Percentiles rank a stretch among this genome's conserved stretches.
Conservation (phyloP, 1,140 invertebrate species). For the Apolygus lucorum region DNA sequence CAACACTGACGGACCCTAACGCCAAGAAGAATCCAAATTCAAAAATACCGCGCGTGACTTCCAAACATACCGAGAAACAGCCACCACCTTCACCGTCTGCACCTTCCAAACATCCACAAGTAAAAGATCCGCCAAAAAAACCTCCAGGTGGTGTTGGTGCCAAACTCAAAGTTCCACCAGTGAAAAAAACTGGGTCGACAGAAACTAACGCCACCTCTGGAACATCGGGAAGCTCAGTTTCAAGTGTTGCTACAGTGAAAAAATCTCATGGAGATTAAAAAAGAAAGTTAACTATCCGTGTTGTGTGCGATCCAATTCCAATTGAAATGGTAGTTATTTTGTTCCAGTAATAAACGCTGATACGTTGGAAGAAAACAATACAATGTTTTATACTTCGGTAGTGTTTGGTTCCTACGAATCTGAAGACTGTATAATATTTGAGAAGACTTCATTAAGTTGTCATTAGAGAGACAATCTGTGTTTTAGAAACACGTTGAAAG, state of each 20-base stretch:
- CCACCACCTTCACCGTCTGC: not conserved
- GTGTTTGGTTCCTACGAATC: too few species aligned
- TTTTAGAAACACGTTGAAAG: too few species aligned
- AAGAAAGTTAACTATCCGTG: too few species aligned
- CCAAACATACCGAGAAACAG: conserved; percentile 27
- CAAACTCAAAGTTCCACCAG: conserved; percentile 10
- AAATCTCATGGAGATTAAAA: too few species aligned
- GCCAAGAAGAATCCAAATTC: conserved; percentile 36
- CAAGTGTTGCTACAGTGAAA: conserved; percentile 15
- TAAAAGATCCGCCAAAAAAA: conserved; percentile 38
- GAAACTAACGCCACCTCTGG: conserved; percentile 23
- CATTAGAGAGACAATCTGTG: too few species aligned
- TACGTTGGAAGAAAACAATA: too few species aligned
- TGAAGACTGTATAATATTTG: too few species aligned
- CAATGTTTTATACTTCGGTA: too few species aligned
- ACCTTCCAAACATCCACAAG: conserved; percentile 31
- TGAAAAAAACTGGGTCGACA: conserved; percentile 30
- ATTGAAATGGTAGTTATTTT: too few species aligned
- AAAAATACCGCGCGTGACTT: conserved; percentile 41
- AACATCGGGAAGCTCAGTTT: conserved; percentile 19
- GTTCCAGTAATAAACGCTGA: too few species aligned
- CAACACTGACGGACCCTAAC: conserved; percentile 37
- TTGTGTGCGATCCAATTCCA: too few species aligned
- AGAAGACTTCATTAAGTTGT: too few species aligned
- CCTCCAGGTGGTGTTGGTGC: conserved; percentile 31